Conservation (phyloP, 2,113 vertebrate genomes). For the Dryoscopus gambensis region DNA sequence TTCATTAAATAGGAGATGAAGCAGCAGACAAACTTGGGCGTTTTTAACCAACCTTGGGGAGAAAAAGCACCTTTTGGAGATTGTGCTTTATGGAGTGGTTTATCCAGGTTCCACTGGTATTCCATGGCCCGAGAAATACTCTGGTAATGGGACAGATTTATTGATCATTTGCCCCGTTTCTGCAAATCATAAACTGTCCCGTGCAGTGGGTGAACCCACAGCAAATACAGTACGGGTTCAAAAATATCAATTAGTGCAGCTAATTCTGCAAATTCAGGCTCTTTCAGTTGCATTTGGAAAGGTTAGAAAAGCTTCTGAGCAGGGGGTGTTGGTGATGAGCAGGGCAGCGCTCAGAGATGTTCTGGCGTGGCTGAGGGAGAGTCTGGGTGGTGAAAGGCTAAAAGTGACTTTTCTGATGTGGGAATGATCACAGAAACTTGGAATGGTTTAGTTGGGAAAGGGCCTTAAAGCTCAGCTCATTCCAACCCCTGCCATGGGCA, state of each 20-base stretch:
- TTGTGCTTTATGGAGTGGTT: neutral
- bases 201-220: fast-evolving
- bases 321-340: too few species aligned
- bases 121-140: neutral
- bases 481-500: neutral
- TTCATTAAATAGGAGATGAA: conserved; percentile 39
- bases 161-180: neutral
- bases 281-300: fast-evolving
- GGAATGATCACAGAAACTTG: fast-evolving
- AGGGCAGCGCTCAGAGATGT: neutral
- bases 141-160: neutral
- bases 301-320: neutral
- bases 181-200: neutral
- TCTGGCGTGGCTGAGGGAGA: neutral
- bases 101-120: neutral
- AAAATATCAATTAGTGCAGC: fast-evolving
- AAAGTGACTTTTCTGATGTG: neutral
- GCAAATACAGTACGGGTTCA: fast-evolving
- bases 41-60: neutral
- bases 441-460: neutral
- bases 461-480: neutral
- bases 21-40: conserved; percentile 29
- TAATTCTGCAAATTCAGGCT: neutral
- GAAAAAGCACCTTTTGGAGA: neutral
- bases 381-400: neutral